These are phyloP conservation scores for Python bivittatus DNA, from an alignment of 2,113 vertebrate species.

Conservation along the genomic window DNA sequence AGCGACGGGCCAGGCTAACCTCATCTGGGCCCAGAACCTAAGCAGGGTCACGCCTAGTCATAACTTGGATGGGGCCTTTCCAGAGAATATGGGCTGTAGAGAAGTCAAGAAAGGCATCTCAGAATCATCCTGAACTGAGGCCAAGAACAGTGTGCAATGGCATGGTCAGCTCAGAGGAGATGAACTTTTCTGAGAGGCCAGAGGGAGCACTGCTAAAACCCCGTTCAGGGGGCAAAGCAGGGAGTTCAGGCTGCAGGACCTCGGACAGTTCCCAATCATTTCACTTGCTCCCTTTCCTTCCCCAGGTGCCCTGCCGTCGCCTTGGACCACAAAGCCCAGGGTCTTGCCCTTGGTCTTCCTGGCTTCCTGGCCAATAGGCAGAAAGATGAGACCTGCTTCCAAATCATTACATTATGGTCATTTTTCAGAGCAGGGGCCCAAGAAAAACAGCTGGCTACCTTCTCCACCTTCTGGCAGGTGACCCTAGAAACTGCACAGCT, in stretches of 20 bases:
- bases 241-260: background rate
- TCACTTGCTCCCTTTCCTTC: background rate
- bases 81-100: too few relatives aligned
- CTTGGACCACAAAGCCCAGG: background rate
- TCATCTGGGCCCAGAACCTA: too few relatives aligned
- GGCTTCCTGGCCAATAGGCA: background rate
- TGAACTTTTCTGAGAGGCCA: background rate
- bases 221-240: background rate
- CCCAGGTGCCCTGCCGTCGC: background rate
- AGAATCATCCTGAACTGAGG: too few relatives aligned
- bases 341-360: background rate
- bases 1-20: too few relatives aligned
- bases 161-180: too few relatives aligned
- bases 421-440: background rate
- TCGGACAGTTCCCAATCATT: background rate
- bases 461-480: background rate
- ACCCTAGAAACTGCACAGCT: background rate
- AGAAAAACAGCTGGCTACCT: background rate
- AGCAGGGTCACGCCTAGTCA: too few relatives aligned
- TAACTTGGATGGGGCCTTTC: too few relatives aligned
- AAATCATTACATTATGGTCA: background rate
- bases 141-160: too few relatives aligned
- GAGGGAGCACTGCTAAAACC: background rate
- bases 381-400: background rate
- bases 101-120: too few relatives aligned